These are phyloP conservation scores for Acromyrmex heyeri DNA, from an alignment of 1,140 invertebrate genomes.

Conservation along the genomic window DNA sequence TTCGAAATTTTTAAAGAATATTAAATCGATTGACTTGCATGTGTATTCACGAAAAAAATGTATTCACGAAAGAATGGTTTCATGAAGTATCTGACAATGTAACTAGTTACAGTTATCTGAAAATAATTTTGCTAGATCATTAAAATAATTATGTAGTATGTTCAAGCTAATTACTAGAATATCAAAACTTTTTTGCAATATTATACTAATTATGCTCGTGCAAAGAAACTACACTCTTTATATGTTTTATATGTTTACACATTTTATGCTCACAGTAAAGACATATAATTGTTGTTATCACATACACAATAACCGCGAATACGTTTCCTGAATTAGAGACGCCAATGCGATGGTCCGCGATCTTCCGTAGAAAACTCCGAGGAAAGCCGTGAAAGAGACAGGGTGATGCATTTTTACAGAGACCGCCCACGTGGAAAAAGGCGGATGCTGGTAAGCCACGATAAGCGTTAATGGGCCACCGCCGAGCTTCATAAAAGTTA, in stretches of 20 bases:
- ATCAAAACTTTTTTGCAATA: no score
- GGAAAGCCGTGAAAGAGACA: background rate
- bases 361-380: background rate
- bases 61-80: no score
- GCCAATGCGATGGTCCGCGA: background rate
- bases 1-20: background rate
- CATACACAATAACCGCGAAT: slow-evolving; percentile 13
- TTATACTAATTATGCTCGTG: no score
- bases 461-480: slow-evolving; percentile 57
- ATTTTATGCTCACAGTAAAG: background rate
- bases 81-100: no score
- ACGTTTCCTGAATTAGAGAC: background rate
- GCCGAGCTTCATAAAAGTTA: slow-evolving; percentile 61
- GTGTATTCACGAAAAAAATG: background rate
- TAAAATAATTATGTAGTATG: no score
- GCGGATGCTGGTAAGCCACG: slow-evolving; percentile 44
- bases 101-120: no score
- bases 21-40: background rate
- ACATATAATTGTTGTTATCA: slow-evolving; percentile 51
- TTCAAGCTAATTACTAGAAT: no score
- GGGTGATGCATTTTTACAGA: slow-evolving; percentile 52
- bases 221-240: slow-evolving; percentile 15
- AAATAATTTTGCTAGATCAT: no score
- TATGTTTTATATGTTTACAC: background rate
- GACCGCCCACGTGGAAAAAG: slow-evolving; percentile 8